Evolutionary conservation across 2,113 vertebrate genomes (phyloP).

Genomic region (Callipepla californica): DNA sequence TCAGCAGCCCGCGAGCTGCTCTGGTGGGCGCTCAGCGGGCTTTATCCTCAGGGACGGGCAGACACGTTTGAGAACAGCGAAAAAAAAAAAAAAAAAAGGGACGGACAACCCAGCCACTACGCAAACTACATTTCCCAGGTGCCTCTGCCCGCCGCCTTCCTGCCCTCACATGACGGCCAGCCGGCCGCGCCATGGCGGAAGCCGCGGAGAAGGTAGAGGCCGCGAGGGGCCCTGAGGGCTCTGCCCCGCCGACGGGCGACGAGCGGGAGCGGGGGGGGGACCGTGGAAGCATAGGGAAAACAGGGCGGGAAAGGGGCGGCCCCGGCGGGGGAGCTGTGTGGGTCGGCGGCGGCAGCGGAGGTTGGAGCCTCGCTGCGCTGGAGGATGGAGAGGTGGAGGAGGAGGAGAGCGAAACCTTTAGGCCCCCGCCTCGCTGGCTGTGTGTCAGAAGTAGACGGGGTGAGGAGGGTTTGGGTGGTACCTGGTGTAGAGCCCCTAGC

Average conservation of each 20-base stretch:
- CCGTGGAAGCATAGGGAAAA: not conserved
- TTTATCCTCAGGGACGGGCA: not conserved
- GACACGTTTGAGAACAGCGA: not conserved
- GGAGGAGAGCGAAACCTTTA: not conserved
- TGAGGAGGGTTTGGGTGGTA: rapidly evolving
- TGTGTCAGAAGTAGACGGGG: rapidly evolving
- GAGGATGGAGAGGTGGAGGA: not conserved
- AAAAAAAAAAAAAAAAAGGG: not conserved
- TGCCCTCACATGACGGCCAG: conserved; percentile 80
- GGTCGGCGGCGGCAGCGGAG: not conserved
- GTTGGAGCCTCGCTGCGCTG: not conserved
- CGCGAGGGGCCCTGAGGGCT: not conserved
- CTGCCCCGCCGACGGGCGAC: not conserved
- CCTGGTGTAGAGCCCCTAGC: rapidly evolving
- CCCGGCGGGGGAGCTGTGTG: not conserved
- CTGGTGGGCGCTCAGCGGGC: rapidly evolving
- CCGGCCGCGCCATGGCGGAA: conserved; percentile 84
- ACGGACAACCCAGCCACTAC: not conserved
- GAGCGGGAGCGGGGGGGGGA: not conserved
- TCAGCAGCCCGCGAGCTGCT: rapidly evolving
- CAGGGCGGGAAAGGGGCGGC: not conserved
- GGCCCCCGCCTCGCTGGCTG: not conserved
- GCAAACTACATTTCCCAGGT: conserved; percentile 77
- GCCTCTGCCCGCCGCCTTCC: not conserved
- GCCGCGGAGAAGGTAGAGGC: conserved; percentile 84